A percentile compares a stretch with the other conserved stretches of the same genome.
These are phyloP conservation scores for Spondyliosoma cantharus DNA, from an alignment of 2,797 vertebrate genomes.

Conservation along the genomic window DNA sequence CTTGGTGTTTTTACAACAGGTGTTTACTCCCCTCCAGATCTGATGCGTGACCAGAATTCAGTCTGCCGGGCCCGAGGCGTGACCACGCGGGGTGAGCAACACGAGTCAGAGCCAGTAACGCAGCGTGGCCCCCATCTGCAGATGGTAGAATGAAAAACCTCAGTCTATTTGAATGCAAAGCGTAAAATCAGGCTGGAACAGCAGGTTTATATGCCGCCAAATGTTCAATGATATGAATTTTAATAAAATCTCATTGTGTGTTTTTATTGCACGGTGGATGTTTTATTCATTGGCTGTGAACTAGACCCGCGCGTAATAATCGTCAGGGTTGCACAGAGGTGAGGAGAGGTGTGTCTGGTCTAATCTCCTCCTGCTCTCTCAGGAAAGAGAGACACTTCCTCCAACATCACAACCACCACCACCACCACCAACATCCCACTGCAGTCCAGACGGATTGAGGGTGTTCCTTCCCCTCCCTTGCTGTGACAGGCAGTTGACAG, in stretches of 20 bases:
- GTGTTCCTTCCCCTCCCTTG: background rate
- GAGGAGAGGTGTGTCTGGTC: slow-evolving; percentile 58
- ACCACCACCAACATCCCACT: slow-evolving; percentile 12
- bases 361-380: slow-evolving; percentile 30
- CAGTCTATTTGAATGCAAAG: too few species aligned
- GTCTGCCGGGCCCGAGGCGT: slow-evolving; percentile 28
- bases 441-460: slow-evolving; percentile 27
- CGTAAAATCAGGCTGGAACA: background rate
- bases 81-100: slow-evolving; percentile 22
- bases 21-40: slow-evolving; percentile 48
- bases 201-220: background rate
- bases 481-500: slow-evolving; percentile 32
- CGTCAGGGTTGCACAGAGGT: slow-evolving; percentile 46
- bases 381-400: slow-evolving; percentile 30
- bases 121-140: slow-evolving; percentile 19
- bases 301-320: background rate
- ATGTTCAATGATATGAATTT: background rate
- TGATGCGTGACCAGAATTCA: slow-evolving; percentile 59
- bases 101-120: slow-evolving; percentile 16
- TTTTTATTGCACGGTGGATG: background rate
- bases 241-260: slow-evolving; percentile 1
- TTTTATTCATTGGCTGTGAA: slow-evolving; percentile 12
- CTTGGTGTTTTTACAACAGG: slow-evolving; percentile 50
- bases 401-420: slow-evolving; percentile 13
- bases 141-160: background rate